Evolutionary conservation across 1,140 invertebrate genomes (phyloP).

Genomic region (Ceratitis capitata): DNA sequence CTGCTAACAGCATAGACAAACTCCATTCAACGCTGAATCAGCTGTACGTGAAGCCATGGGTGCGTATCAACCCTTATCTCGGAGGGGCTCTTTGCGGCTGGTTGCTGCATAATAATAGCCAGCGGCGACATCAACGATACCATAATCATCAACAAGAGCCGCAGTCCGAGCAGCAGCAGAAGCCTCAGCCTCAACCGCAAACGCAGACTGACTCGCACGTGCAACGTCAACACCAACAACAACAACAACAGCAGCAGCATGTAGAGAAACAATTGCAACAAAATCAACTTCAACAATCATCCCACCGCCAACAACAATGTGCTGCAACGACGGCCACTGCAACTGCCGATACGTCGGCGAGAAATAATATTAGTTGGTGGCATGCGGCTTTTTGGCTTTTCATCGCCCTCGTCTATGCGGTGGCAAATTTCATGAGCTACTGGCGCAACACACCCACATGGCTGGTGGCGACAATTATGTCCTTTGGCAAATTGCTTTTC

Average conservation of each 20-base stretch:
- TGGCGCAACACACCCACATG: constrained; percentile 46
- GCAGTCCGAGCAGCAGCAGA: not conserved
- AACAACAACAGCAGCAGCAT: not conserved
- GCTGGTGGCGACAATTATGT: constrained; percentile 48
- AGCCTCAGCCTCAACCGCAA: not conserved
- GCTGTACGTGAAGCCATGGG: constrained; percentile 49
- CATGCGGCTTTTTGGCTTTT: constrained; percentile 51
- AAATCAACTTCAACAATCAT: not conserved
- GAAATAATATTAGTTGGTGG: constrained; percentile 34
- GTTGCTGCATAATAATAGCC: constrained; percentile 38
- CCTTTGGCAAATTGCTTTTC: constrained; percentile 53
- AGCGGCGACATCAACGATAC: not conserved
- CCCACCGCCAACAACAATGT: not conserved
- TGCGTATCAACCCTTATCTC: constrained; percentile 45
- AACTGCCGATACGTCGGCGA: constrained; percentile 34
- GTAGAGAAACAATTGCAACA: not conserved
- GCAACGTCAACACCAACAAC: constrained; percentile 28
- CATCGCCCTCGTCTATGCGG: constrained; percentile 45
- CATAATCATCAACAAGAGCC: constrained; percentile 37
- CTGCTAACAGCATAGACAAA: constrained; percentile 43
- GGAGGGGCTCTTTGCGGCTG: constrained; percentile 45
- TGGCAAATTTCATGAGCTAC: constrained; percentile 49
- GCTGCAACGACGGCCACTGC: not conserved
- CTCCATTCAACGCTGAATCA: constrained; percentile 44
- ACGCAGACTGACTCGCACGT: no score